A percentile compares a stretch with the other conserved stretches of the same genome.
These are phyloP conservation scores for Leuciscus idus DNA, from an alignment of 2,113 vertebrate genomes.

Conservation along the genomic window DNA sequence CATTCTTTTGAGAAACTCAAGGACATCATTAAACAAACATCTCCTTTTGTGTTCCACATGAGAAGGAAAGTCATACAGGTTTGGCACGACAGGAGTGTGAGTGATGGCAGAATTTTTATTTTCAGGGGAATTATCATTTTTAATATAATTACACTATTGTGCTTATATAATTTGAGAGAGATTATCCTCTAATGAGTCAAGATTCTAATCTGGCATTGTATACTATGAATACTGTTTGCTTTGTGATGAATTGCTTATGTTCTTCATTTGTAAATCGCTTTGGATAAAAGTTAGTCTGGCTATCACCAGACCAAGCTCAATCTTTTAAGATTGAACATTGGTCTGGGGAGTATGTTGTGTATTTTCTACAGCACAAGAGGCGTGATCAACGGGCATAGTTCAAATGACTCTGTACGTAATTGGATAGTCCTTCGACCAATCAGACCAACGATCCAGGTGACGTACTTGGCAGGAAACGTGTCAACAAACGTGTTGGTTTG, in stretches of 20 bases:
- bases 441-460: too few species aligned
- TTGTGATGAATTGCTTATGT: not conserved
- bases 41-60: not conserved
- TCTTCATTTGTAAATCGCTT: not conserved
- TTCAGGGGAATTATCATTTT: not conserved
- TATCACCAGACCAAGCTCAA: too few species aligned
- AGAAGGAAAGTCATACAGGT: not conserved
- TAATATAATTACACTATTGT: not conserved
- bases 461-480: too few species aligned
- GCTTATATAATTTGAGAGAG: not conserved
- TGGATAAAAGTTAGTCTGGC: not conserved
- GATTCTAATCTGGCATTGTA: not conserved
- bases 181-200: not conserved
- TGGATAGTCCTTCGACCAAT: too few species aligned
- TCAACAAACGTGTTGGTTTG: too few species aligned
- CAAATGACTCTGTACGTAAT: too few species aligned
- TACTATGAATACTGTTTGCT: not conserved
- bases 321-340: too few species aligned
- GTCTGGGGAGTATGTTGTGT: too few species aligned
- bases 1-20: not conserved
- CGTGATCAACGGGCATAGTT: too few species aligned
- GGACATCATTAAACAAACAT: not conserved
- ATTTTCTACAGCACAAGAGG: too few species aligned
- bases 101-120: not conserved
- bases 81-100: too few species aligned